Conservation (phyloP, 2,797 vertebrate genomes). For the Phoeniculus purpureus region DNA sequence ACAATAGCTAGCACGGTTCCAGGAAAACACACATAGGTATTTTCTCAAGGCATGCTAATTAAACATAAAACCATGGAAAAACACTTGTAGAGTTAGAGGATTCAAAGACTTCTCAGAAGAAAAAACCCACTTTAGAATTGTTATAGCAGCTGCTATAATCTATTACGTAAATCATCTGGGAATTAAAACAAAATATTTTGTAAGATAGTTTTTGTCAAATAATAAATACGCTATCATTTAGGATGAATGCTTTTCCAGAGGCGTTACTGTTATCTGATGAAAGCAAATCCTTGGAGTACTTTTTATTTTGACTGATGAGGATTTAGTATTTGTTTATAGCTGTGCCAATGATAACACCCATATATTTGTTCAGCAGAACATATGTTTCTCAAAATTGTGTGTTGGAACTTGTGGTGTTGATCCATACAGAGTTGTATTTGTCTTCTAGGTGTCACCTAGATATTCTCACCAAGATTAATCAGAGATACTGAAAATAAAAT, state of each 20-base stretch:
- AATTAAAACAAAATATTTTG: constrained; percentile 59
- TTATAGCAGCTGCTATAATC: constrained; percentile 49
- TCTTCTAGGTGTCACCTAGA: constrained; percentile 34
- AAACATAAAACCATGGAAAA: constrained; percentile 29
- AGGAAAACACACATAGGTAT: neutral
- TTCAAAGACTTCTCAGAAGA: constrained; percentile 32
- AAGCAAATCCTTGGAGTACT: constrained; percentile 39
- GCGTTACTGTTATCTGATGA: constrained; percentile 51
- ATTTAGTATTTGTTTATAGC: constrained; percentile 51
- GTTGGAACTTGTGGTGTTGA: neutral
- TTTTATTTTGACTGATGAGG: constrained; percentile 46
- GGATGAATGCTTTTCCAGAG: constrained; percentile 33
- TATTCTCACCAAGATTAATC: constrained; percentile 1
- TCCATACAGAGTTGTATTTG: neutral
- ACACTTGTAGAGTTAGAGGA: neutral
- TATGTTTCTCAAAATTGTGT: constrained; percentile 27
- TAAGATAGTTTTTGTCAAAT: constrained; percentile 48
- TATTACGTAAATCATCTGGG: constrained; percentile 56
- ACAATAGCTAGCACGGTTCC: neutral
- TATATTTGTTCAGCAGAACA: constrained; percentile 30
- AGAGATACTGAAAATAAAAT: neutral
- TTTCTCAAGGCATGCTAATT: constrained; percentile 37
- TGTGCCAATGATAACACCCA: neutral
- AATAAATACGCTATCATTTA: constrained; percentile 45
- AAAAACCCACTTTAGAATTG: neutral